Conservation (phyloP, 2,113 vertebrate species). For the Todiramphus chloris region DNA sequence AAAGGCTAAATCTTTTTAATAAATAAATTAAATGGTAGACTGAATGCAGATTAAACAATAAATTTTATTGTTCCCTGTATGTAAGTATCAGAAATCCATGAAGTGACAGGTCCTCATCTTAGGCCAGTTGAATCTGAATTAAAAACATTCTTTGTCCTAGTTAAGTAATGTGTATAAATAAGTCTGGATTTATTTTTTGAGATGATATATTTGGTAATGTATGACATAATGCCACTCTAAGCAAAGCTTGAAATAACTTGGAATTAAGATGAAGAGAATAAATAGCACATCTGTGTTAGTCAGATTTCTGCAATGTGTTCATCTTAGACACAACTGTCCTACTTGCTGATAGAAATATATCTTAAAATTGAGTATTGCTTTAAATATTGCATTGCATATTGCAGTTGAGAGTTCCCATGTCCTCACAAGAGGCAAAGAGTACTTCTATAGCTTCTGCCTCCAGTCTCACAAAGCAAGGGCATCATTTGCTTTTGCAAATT, state of each 20-base stretch:
- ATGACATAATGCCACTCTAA: background rate
- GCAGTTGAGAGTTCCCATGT: background rate
- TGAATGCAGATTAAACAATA: background rate
- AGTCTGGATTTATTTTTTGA: background rate
- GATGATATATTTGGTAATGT: background rate
- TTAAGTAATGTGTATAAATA: background rate
- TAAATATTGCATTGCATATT: background rate
- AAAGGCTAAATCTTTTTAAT: background rate
- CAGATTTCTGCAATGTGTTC: background rate
- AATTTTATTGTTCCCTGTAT: background rate
- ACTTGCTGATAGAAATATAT: background rate
- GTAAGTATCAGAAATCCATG: background rate
- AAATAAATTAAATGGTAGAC: background rate
- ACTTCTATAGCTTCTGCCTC: background rate
- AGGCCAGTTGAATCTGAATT: background rate
- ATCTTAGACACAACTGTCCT: background rate
- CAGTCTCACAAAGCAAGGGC: background rate
- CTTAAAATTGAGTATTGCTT: background rate
- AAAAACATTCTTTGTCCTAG: background rate
- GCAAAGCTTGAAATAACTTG: constrained; percentile 6
- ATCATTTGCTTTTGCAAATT: background rate
- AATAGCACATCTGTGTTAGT: background rate
- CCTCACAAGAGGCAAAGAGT: background rate
- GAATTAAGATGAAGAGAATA: background rate
- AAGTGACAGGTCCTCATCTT: background rate